Conservation (phyloP, 2,888 invertebrate species). For the Mythimna pallens region DNA sequence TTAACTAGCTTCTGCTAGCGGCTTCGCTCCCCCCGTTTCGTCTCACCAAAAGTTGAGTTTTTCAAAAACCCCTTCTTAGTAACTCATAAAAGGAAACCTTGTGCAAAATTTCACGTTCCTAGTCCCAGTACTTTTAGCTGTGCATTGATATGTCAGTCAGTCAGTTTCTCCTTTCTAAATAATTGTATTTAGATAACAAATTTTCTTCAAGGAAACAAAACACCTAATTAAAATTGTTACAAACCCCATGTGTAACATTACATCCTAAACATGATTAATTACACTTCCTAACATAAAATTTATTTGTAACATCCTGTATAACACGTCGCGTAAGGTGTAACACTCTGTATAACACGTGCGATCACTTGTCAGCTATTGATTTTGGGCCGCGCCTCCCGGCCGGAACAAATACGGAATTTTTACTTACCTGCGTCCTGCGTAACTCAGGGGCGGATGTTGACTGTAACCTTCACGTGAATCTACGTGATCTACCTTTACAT, state of each 20-base stretch:
- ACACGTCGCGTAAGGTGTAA: conserved; percentile 6
- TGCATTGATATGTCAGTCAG: no score
- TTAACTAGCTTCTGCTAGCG: no score
- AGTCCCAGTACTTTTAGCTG: no score
- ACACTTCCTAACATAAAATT: background rate
- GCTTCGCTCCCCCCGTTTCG: no score
- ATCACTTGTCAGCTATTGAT: conserved; percentile 66
- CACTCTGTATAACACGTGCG: conserved; percentile 41
- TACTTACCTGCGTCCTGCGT: conserved; percentile 42
- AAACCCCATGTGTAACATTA: background rate
- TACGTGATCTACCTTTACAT: conserved; percentile 9
- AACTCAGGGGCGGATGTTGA: conserved; percentile 51
- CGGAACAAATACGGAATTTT: conserved; percentile 59
- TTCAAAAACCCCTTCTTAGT: no score
- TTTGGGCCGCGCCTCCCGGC: conserved; percentile 61
- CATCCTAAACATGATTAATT: background rate
- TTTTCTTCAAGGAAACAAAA: no score
- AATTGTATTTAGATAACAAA: no score
- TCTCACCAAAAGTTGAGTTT: no score
- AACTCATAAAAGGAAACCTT: no score
- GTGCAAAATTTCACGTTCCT: no score
- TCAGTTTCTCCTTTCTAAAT: no score
- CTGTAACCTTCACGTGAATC: conserved; percentile 22
- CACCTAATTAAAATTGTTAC: background rate
- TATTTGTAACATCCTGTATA: conserved; percentile 13